A percentile compares a stretch with the other conserved stretches of the same genome.
Conservation (phyloP, 2,888 invertebrate species). For the Gymnoscelis rufifasciata region DNA sequence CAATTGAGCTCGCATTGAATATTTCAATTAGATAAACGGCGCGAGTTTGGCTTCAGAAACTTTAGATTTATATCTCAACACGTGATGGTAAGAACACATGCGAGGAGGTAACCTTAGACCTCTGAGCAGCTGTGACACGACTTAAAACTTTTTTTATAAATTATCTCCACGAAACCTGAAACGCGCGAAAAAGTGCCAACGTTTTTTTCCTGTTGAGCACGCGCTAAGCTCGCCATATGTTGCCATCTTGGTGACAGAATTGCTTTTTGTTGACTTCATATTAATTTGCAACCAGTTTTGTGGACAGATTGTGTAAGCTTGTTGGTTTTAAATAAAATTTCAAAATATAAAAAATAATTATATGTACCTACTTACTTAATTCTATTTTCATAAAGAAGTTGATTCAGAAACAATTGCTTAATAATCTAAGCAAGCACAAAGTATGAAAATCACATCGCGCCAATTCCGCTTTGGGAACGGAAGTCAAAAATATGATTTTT, state of each 20-base stretch:
- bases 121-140: constrained; percentile 57
- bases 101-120: constrained; percentile 61
- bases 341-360: no score
- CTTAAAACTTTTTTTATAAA: constrained; percentile 50
- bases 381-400: no score
- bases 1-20: constrained; percentile 21
- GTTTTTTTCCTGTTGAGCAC: constrained; percentile 57
- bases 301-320: no score
- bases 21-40: constrained; percentile 22
- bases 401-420: no score
- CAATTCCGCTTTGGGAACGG: constrained; percentile 74
- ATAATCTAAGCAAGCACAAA: no score
- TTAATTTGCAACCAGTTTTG: constrained; percentile 11
- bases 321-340: no score
- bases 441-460: constrained; percentile 43
- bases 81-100: constrained; percentile 15
- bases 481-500: constrained; percentile 75
- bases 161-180: constrained; percentile 61
- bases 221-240: constrained; percentile 72
- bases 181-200: constrained; percentile 59
- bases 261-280: constrained; percentile 25
- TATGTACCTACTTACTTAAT: no score
- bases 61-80: constrained; percentile 14
- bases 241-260: constrained; percentile 44
- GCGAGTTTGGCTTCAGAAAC: constrained; percentile 11